Evolutionary conservation across 2,113 vertebrate species (phyloP).

Genomic region (Ginglymostoma cirratum): DNA sequence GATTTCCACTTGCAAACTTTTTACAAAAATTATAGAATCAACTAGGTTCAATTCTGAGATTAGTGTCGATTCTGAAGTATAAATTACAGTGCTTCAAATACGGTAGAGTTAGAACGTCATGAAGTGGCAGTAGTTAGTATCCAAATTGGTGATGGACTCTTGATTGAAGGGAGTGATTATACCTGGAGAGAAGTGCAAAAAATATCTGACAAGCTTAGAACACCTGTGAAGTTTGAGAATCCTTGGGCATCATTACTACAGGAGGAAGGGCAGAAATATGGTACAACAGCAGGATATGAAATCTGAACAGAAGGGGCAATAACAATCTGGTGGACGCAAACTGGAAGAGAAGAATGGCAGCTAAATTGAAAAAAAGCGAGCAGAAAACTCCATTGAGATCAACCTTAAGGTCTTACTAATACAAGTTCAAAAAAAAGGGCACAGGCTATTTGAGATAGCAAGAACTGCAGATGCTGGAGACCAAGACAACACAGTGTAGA

Average conservation of each 20-base stretch:
- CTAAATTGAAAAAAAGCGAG: background rate
- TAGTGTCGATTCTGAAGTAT: background rate
- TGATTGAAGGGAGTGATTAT: background rate
- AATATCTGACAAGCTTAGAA: background rate
- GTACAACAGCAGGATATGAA: background rate
- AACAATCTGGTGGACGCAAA: background rate
- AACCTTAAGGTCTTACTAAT: background rate
- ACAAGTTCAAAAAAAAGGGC: background rate
- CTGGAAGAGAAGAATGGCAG: background rate
- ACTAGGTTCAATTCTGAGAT: background rate
- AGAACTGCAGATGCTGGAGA: too few relatives aligned
- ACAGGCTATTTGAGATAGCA: too few relatives aligned
- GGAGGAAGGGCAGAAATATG: background rate
- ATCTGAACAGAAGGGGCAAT: background rate
- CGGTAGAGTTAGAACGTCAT: background rate
- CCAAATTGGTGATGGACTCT: background rate
- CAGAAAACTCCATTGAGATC: background rate
- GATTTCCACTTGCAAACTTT: background rate
- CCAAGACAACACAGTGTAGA: too few relatives aligned
- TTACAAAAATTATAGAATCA: background rate
- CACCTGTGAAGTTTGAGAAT: background rate
- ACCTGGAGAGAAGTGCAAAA: background rate
- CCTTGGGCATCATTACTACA: background rate
- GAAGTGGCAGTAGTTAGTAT: background rate
- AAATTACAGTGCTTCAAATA: background rate